Percentiles rank a stretch among this genome's conserved stretches.
Conservation (phyloP, 2,797 vertebrate genomes). For the Alexandromys oeconomus region DNA sequence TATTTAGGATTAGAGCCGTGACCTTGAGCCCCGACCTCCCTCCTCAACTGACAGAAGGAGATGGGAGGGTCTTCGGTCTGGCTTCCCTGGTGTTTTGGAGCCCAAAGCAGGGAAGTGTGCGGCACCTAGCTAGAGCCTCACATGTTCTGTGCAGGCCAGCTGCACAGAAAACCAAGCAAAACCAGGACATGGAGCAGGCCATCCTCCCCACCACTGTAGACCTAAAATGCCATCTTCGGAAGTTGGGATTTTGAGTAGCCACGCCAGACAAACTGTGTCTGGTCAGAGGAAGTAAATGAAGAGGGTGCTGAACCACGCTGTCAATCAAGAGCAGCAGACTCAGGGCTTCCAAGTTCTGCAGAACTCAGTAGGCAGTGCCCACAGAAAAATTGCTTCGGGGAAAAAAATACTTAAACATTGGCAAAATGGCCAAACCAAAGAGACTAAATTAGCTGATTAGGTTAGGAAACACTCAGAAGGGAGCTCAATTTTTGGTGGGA, state of each 20-base stretch:
- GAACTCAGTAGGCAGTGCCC: slow-evolving; percentile 42
- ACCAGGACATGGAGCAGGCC: not conserved
- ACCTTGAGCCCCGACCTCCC: not conserved
- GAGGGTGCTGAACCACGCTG: not conserved
- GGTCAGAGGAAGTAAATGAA: slow-evolving; percentile 48
- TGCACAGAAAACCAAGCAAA: slow-evolving; percentile 5
- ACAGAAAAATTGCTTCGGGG: slow-evolving; percentile 30
- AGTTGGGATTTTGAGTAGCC: slow-evolving; percentile 43
- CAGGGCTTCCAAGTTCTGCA: not conserved
- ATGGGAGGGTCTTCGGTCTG: not conserved
- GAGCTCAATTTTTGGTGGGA: slow-evolving; percentile 25
- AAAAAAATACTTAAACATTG: slow-evolving; percentile 41
- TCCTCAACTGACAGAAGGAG: not conserved
- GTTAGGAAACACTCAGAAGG: slow-evolving; percentile 61
- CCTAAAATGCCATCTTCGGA: slow-evolving; percentile 18
- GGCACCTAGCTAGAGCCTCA: too few relatives aligned
- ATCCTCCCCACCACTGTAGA: not conserved
- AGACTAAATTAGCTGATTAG: slow-evolving; percentile 56
- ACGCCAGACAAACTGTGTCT: not conserved
- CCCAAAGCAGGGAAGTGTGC: not conserved
- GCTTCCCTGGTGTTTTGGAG: not conserved
- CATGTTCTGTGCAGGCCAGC: not conserved
- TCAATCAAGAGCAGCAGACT: slow-evolving; percentile 4
- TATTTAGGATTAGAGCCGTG: not conserved
- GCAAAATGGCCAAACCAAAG: slow-evolving; percentile 48